phyloP scores from a whole-genome alignment of 2,797 vertebrate genomes.

The Lagocephalus sceleratus region DNA sequence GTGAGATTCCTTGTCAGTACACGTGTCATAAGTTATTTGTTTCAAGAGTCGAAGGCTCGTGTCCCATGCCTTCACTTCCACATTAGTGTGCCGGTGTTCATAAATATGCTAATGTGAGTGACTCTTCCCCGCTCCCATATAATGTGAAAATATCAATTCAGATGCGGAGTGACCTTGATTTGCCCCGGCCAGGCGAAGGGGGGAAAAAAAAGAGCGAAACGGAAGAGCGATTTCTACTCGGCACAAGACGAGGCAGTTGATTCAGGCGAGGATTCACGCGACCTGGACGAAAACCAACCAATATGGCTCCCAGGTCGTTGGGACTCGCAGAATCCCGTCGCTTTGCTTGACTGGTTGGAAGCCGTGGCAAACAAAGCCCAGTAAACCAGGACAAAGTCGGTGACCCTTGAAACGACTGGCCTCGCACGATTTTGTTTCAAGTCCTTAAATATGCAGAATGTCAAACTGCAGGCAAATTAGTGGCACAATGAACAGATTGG shows the following conservation, averaged over 20 bases:
- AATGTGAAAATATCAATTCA: slow-evolving; percentile 45
- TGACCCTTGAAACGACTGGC: slow-evolving; percentile 21
- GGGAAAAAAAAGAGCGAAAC: slow-evolving; percentile 26
- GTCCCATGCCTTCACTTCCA: slow-evolving; percentile 46
- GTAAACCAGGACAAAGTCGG: background rate
- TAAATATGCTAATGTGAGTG: slow-evolving; percentile 52
- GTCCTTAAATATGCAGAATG: slow-evolving; percentile 38
- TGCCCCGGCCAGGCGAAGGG: slow-evolving; percentile 19
- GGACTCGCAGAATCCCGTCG: slow-evolving; percentile 7
- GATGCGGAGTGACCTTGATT: slow-evolving; percentile 44
- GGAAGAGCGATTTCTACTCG: slow-evolving; percentile 22
- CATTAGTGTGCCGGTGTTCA: slow-evolving; percentile 45
- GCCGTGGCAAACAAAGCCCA: background rate
- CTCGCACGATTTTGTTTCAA: slow-evolving; percentile 16
- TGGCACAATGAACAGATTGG: slow-evolving; percentile 38
- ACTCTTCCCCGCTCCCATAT: slow-evolving; percentile 27
- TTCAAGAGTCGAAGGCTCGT: slow-evolving; percentile 36
- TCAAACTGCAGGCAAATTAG: slow-evolving; percentile 44
- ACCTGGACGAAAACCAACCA: no score
- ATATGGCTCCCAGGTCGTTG: slow-evolving; percentile 4
- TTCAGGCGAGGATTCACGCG: slow-evolving; percentile 8
- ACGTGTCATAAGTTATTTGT: slow-evolving; percentile 54
- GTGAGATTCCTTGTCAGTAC: slow-evolving; percentile 23
- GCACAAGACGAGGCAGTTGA: slow-evolving; percentile 25
- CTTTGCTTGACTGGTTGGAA: background rate